Evolutionary conservation across 2,888 invertebrate genomes (phyloP), one percentile per base, ranked within the genome.

Genomic region (Thymelicus lineola): DNA sequence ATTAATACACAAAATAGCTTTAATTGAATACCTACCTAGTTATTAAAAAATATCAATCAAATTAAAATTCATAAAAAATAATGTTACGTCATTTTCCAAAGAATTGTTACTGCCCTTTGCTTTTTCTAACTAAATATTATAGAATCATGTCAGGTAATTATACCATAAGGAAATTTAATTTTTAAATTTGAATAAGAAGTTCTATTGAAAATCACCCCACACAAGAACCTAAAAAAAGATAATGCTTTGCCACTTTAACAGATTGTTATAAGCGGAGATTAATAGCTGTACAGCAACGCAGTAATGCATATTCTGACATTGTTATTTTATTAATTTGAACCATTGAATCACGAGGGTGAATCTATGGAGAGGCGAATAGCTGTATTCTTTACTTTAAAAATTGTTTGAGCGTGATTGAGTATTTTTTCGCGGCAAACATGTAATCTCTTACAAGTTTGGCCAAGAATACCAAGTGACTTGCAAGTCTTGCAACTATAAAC

Each of bases 371-470:
- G 53, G 10, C 20, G 15, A 15, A 50, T 17, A 46, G n/a, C 15
- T 53, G 60, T 60, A 59, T 67, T 60, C 67, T 42, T 28, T 6
- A 57, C 67, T 35, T 60, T 53, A 61, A 61, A 67, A 61, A 67
- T 61, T 61, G 53, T 61, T 61, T 55, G 55, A 67, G 67, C 55
- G 61, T 68, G 67, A 68, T 68, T n/a, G 28, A 61, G 67, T 68
- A 45, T 61, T 68, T 61, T 67, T 68, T 68, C n/a, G 20, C 46
- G 38, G 67, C 9, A 35, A 68, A 68, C 55, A 20, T 53, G 38
- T 45, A 15, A 28, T 28, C 28, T 28, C 28, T 28, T 20, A 42
- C 42, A 42, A 42, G 42, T 42, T 42, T 42, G 9, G 28, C 28
- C 3, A 20, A 20, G 66, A 66, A 59, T 66, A 45, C 59, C 59